Evolutionary conservation across 30 jellyfish, hydroid and myxozoan genomes (phyloP), one percentile per base, ranked within the genome.

Genomic region (Nemopilema nomurai): DNA sequence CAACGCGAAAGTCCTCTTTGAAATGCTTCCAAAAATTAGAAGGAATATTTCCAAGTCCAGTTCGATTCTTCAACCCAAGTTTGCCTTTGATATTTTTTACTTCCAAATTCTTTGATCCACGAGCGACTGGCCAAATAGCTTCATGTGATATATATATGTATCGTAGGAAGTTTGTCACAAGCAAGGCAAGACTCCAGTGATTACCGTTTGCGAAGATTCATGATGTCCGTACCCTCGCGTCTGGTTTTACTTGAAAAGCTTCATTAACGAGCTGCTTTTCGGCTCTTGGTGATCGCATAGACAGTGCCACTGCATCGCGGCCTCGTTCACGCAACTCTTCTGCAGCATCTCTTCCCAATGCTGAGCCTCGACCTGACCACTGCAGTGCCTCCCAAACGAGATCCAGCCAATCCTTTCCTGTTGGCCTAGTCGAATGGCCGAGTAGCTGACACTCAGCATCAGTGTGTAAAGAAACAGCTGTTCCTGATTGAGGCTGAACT

Each of bases 321-420:
- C 94, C 69, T 93, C 97, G 64, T 73, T 78, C 49, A 93, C 68
- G 28, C 89, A 67, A 26, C 96, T 83, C 84, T 89, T 95, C 57
- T 92, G 90, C 51, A 93, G 79, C 98, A 93, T 93, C 27, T 89
- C 92, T 64, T 93, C 98, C 98, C 98, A 93, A 76, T 93, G 98
- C 81, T 89, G 96, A 0, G 98, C 97, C 76, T 93, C 98, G 25
- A 93, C 96, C 67, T 93, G 98, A 57, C 98, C 98, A 64, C 98
- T 93, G 79, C 97, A 87, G 25, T 89, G 93, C 62, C 97, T 62
- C 16, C 98, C 98, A 79, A 93, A 93, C 21, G 98, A 92, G 63
- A 93, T 93, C 98, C 98, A 93, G 18, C 98, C 98, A 28, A 93
- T 93, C 68, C 95, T 93, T 83, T 93, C 98, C 82, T 93, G 98